Evolutionary conservation across 1,140 invertebrate species (phyloP).

Genomic region (Theocolax elegans): DNA sequence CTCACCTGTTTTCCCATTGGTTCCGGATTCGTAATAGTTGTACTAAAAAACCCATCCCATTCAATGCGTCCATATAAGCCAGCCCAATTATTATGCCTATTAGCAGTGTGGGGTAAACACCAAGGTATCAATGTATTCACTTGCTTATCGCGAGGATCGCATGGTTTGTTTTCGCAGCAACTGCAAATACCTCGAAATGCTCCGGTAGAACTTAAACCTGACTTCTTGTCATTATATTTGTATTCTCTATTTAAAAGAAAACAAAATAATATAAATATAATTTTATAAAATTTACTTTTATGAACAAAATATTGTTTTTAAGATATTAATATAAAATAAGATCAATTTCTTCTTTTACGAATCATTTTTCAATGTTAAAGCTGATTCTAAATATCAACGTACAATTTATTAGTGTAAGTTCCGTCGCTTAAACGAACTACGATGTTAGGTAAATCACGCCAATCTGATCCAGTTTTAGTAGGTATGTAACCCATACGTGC

Average conservation of each 20-base stretch:
- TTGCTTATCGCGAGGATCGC: constrained; percentile 81
- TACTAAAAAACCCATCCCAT: constrained; percentile 88
- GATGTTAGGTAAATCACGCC: constrained; percentile 89
- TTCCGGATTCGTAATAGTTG: constrained; percentile 89
- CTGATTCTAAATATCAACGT: no score
- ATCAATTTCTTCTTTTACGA: no score
- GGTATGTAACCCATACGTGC: constrained; percentile 84
- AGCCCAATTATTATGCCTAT: constrained; percentile 89
- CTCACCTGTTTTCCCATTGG: constrained; percentile 90
- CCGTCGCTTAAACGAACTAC: constrained; percentile 79
- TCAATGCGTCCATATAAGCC: constrained; percentile 78
- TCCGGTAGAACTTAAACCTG: constrained; percentile 71
- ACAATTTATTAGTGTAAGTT: constrained; percentile 74
- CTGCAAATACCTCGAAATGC: constrained; percentile 81
- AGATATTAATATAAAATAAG: no score
- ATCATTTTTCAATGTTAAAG: no score
- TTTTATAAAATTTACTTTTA: constrained; percentile 26
- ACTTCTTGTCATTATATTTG: constrained; percentile 77
- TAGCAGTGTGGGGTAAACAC: constrained; percentile 90
- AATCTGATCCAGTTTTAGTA: constrained; percentile 81
- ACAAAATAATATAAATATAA: background rate
- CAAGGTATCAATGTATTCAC: constrained; percentile 89
- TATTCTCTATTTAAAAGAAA: constrained; percentile 70
- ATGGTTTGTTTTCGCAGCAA: constrained; percentile 75
- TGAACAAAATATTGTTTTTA: constrained; percentile 46